Evolutionary conservation across 23 tunicate genomes (phyloP), one percentile per base, ranked within the genome.

Genomic region (Clavelina lepadiformis): DNA sequence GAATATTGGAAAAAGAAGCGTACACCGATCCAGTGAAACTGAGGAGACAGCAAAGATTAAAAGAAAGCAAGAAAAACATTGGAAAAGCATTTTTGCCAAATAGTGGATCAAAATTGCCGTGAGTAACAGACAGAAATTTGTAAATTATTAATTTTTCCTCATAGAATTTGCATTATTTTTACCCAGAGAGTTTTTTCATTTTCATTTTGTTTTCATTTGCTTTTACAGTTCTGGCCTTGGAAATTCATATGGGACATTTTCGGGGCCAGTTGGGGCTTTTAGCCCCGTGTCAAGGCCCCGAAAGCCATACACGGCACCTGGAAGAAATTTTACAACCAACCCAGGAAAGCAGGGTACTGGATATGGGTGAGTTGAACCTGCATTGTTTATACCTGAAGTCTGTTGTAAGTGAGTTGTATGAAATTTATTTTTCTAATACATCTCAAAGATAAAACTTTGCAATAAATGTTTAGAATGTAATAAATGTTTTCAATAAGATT

Each of bases 311-410:
- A 75, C 72, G 28, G 83, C 88, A 7, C 85, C 88, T 4, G 81
- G 81, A 31, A 55, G 68, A 46, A 94, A 94, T 65, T 76, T 94
- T 46, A 71, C 77, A 24, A 94, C 95, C 7, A 94, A 94, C 61
- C 99, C 99, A 19, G 80, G 91, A 24, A 94, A 94, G 56, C 80
- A 94, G 61, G 99, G 99, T 69, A 94, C 98, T 11, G 98, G 98
- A 19, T 88, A 88, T 54, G 96, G 96, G 87, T 88, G 30, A 66
- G 18, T 11, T n/a, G n/a, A n/a, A n/a, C n/a, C n/a, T n/a, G n/a
- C n/a, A n/a, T n/a, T n/a, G n/a, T n/a, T n/a, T n/a, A n/a, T n/a
- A n/a, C n/a, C n/a, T n/a, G n/a, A n/a, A n/a, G n/a, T n/a, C n/a
- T n/a, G n/a, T n/a, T n/a, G n/a, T n/a, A n/a, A n/a, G n/a, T n/a